Conservation (phyloP, 2,113 vertebrate species). For the Pseudorhombus dupliciocellatus region DNA sequence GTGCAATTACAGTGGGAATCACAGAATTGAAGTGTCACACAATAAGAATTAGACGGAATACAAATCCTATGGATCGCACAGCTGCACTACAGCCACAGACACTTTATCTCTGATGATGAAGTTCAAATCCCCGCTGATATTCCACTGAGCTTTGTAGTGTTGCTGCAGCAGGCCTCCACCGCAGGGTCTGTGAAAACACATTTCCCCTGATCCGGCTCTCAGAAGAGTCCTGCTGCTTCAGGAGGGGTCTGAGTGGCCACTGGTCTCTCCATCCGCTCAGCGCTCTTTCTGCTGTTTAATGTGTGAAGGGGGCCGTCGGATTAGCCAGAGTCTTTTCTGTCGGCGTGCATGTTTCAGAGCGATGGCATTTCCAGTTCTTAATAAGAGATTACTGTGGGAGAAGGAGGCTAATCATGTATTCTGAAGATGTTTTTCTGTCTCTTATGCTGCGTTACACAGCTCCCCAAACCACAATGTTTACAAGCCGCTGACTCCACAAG, state of each 20-base stretch:
- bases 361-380: constrained; percentile 60
- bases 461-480: constrained; percentile 30
- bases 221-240: constrained; percentile 30
- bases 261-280: constrained; percentile 37
- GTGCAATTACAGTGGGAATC: too few relatives aligned
- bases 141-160: constrained; percentile 57
- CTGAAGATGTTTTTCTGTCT: constrained; percentile 10
- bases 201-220: constrained; percentile 40
- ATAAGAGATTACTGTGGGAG: constrained; percentile 20
- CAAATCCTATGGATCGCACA: too few relatives aligned
- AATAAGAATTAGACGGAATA: too few relatives aligned
- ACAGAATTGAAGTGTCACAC: too few relatives aligned
- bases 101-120: constrained; percentile 43
- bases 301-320: not conserved
- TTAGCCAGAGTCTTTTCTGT: constrained; percentile 45
- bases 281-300: constrained; percentile 11
- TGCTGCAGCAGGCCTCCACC: constrained; percentile 45
- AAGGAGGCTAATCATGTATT: constrained; percentile 33
- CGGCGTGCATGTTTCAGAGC: constrained; percentile 40
- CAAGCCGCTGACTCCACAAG: constrained; percentile 30
- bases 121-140: constrained; percentile 26
- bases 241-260: constrained; percentile 34
- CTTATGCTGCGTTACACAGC: constrained; percentile 6
- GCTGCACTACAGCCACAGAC: constrained; percentile 1
- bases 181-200: constrained; percentile 53